phyloP scores from a whole-genome alignment of 2,888 invertebrate genomes.

The Scaeva pyrastri region DNA sequence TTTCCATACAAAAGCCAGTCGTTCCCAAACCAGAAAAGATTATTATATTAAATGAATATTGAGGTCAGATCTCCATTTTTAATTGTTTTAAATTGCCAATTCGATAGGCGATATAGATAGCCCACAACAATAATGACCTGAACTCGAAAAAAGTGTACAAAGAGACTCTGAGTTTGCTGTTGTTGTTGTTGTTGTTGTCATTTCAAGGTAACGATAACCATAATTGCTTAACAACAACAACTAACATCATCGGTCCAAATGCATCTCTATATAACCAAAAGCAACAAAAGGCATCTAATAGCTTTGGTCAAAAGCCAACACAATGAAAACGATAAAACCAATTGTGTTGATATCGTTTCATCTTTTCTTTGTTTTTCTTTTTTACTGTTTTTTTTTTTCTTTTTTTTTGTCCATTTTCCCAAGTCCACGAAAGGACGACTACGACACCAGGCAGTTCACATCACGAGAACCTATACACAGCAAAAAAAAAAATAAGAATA shows the following conservation, averaged over 20 bases:
- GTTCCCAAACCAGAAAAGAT: too few species aligned
- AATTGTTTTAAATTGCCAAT: neutral
- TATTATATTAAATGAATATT: neutral
- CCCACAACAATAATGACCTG: neutral
- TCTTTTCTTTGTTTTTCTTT: neutral
- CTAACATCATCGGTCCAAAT: neutral
- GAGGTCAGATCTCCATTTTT: neutral
- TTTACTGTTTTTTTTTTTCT: neutral
- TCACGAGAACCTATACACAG: neutral
- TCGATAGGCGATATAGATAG: neutral
- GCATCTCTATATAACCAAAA: neutral
- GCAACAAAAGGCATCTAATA: neutral
- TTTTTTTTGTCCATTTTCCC: neutral
- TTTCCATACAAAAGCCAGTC: too few species aligned
- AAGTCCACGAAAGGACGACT: neutral
- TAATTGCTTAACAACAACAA: neutral
- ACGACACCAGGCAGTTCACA: neutral
- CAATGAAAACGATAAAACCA: conserved; percentile 9
- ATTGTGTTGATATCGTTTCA: conserved; percentile 19
- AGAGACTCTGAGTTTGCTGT: neutral
- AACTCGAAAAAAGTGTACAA: neutral
- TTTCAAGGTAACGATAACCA: neutral
- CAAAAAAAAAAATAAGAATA: neutral
- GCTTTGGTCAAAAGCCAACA: conserved; percentile 16
- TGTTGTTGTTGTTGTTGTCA: neutral